Conservation (phyloP, 2,888 invertebrate genomes). For the Lasioglossum vierecki region DNA sequence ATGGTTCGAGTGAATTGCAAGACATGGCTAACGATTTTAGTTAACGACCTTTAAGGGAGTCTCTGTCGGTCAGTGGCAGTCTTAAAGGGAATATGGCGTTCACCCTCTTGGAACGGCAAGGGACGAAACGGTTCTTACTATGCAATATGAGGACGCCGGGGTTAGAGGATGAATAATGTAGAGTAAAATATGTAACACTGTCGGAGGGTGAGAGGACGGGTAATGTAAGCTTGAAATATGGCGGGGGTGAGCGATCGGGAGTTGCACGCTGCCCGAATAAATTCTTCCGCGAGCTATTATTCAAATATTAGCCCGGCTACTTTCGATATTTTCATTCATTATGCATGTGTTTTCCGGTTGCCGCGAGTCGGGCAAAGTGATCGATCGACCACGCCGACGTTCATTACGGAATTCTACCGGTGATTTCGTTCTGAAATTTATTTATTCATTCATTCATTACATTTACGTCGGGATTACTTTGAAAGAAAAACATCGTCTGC, state of each 20-base stretch:
- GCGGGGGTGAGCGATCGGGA: conserved; percentile 28
- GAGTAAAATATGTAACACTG: conserved; percentile 52
- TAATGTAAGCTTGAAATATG: conserved; percentile 38
- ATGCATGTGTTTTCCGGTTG: conserved; percentile 1
- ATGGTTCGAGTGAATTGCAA: background rate
- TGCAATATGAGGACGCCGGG: conserved; percentile 11
- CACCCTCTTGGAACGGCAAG: background rate
- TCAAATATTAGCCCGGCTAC: conserved; percentile 15
- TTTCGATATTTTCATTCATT: conserved; percentile 3
- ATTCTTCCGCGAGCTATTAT: conserved; percentile 11
- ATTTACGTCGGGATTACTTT: background rate
- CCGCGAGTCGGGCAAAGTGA: background rate
- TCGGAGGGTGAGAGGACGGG: conserved; percentile 34
- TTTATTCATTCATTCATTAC: conserved; percentile 5
- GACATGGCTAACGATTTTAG: conserved; percentile 59
- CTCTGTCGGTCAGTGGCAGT: conserved; percentile 56
- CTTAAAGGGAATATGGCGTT: conserved; percentile 39
- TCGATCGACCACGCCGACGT: background rate
- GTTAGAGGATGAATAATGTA: conserved; percentile 49
- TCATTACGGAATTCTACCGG: background rate
- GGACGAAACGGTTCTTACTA: conserved; percentile 5
- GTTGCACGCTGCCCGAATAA: conserved; percentile 25
- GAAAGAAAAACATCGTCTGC: background rate
- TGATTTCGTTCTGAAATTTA: background rate
- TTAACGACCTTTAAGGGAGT: background rate